Evolutionary conservation across 2,888 invertebrate species (phyloP).

Genomic region (Kuschelorhynchus macadamiae): DNA sequence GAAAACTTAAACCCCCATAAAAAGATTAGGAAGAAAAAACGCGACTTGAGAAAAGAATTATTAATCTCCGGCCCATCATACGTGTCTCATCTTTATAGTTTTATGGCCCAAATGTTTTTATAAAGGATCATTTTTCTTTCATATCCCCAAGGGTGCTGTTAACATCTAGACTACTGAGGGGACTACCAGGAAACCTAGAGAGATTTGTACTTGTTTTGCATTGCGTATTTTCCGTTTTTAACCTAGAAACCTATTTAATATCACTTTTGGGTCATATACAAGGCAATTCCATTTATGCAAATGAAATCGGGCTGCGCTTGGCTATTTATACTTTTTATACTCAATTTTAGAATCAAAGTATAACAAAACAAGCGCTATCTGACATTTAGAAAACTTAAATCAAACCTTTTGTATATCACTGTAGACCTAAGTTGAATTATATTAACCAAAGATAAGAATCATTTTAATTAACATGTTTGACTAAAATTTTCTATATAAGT

Average conservation of each 20-base stretch:
- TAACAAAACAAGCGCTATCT: too few species aligned
- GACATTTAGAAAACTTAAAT: too few species aligned
- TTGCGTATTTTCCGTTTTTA: background rate
- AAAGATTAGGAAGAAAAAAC: slow-evolving; percentile 48
- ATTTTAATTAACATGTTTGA: too few species aligned
- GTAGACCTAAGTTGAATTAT: too few species aligned
- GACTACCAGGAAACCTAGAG: background rate
- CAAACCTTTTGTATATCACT: too few species aligned
- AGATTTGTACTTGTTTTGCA: background rate
- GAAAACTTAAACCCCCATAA: slow-evolving; percentile 47
- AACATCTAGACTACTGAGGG: slow-evolving; percentile 48
- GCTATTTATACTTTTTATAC: background rate
- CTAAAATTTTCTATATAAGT: too few species aligned
- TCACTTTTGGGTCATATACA: too few species aligned
- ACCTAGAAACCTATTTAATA: background rate
- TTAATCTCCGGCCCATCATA: too few species aligned
- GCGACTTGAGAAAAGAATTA: too few species aligned
- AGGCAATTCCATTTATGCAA: too few species aligned
- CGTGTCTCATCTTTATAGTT: slow-evolving; percentile 64
- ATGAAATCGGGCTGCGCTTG: background rate
- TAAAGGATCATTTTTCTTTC: slow-evolving; percentile 67
- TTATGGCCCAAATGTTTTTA: slow-evolving; percentile 68
- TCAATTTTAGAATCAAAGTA: too few species aligned
- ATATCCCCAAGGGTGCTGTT: slow-evolving; percentile 65
- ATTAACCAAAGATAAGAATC: too few species aligned